Evolutionary conservation across 2,797 vertebrate species (phyloP), one percentile per base, ranked within the genome.

Genomic region (Tiaroga cobitis): DNA sequence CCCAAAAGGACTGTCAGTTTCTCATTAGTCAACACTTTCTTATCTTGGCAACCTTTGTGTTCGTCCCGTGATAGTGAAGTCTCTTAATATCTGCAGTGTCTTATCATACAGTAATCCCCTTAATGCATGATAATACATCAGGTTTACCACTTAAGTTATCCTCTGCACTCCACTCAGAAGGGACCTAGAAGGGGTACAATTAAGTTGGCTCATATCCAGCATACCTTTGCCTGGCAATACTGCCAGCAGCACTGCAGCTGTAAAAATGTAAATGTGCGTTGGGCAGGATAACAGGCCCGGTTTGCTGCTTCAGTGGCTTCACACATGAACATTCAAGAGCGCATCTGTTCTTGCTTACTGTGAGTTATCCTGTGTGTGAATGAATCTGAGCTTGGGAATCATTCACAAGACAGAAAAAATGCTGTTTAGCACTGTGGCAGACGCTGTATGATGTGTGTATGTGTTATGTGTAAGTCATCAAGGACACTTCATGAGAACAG

Each of bases 111-210:
- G 49, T 80, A 76, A 80, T 81, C 39, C 69, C 24, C 68, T 84
- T 43, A 65, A 74, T 82, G 81, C 77, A 73, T 86, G 75, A 74
- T 80, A 82, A 86, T 84, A 70, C 86, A 80, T 77, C 63, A 81
- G 77, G 34, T 84, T 67, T 43, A 56, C 86, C 43, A 29, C 51
- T 41, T 32, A 80, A 83, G 43, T 80, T 54, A 46, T 43, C 49
- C 67, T 79, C 67, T 87, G 59, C 75, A 76, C 59, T 46, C 56
- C 69, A 49, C 59, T 83, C 21, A 37, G 26, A 74, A 73, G 41
- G 51, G 39, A 59, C 69, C 69, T 29, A n/a, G 49, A 82, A 75
- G 32, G 39, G 43, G 56, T 29, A 19, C 21, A 61, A 51, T 65
- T 75, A 73, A 51, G 72, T 75, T 75, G 81, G 41, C 81, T 26